Conservation (phyloP, 2,797 vertebrate genomes). For the Myiotriccus ornatus region DNA sequence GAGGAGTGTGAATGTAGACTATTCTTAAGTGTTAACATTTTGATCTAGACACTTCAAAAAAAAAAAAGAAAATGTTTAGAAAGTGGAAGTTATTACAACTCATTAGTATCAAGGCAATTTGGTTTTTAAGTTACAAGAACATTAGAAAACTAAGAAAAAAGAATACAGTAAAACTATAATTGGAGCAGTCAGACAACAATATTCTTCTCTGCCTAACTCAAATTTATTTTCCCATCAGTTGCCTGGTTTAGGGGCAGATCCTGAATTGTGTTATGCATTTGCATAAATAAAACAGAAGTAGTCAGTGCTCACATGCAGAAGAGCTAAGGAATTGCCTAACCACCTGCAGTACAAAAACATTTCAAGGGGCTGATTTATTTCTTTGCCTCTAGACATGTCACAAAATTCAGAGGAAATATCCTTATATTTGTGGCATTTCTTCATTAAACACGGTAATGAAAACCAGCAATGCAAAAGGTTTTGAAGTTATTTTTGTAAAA, state of each 20-base stretch:
- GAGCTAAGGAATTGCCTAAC: not conserved
- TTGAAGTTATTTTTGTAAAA: not conserved
- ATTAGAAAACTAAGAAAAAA: not conserved
- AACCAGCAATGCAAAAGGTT: not conserved
- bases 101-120: not conserved
- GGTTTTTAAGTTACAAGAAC: not conserved
- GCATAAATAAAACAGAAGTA: not conserved
- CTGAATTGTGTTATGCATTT: not conserved
- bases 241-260: not conserved
- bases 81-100: not conserved
- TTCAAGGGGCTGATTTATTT: not conserved
- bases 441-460: not conserved
- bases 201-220: not conserved
- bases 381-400: not conserved
- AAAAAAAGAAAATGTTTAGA: not conserved
- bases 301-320: not conserved
- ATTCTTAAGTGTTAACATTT: not conserved
- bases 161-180: not conserved
- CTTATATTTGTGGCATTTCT: not conserved
- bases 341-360: not conserved
- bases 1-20: not conserved
- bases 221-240: not conserved
- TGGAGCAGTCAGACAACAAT: not conserved
- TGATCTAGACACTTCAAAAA: not conserved
- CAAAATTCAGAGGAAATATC: constrained; percentile 11